A percentile compares a stretch with the other conserved stretches of the same genome.
These are phyloP conservation scores for Trichopria drosophilae DNA, from an alignment of 2,888 invertebrate genomes.

Conservation along the genomic window DNA sequence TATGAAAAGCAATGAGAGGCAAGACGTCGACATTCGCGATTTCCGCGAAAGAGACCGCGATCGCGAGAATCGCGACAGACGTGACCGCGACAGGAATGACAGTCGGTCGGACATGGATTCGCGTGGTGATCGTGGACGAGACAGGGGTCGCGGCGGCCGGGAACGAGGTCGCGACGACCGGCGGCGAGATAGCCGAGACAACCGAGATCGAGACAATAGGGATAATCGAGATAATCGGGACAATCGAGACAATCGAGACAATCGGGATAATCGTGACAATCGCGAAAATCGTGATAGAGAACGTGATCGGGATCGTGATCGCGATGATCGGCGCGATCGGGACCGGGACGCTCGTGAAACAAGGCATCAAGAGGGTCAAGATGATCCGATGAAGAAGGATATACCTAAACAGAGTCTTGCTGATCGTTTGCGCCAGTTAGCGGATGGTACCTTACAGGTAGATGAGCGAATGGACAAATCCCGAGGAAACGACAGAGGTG, in stretches of 20 bases:
- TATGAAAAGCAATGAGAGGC: conserved; percentile 53
- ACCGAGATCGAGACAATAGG: conserved; percentile 48
- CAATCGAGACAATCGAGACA: conserved; percentile 49
- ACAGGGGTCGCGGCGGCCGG: conserved; percentile 51
- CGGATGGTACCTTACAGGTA: conserved; percentile 55
- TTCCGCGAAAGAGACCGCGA: conserved; percentile 48
- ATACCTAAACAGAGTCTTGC: conserved; percentile 52
- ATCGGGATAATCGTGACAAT: conserved; percentile 53
- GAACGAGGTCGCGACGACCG: conserved; percentile 52
- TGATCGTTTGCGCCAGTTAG: conserved; percentile 55
- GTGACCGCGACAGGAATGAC: conserved; percentile 51
- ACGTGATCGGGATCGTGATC: conserved; percentile 53
- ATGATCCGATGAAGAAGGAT: conserved; percentile 47
- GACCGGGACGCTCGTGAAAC: conserved; percentile 13
- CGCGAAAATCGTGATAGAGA: conserved; percentile 38
- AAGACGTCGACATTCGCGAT: conserved; percentile 40
- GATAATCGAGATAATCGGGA: conserved; percentile 53
- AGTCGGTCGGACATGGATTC: conserved; percentile 47
- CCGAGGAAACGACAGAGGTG: conserved; percentile 49
- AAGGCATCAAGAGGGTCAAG: conserved; percentile 19
- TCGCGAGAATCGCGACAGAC: conserved; percentile 43
- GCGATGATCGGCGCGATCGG: conserved; percentile 43
- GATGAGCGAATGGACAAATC: conserved; percentile 47
- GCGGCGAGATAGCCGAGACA: conserved; percentile 49
- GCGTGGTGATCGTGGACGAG: conserved; percentile 42